Conservation (phyloP, 2,888 invertebrate species). For the Oeneis ivallda region DNA sequence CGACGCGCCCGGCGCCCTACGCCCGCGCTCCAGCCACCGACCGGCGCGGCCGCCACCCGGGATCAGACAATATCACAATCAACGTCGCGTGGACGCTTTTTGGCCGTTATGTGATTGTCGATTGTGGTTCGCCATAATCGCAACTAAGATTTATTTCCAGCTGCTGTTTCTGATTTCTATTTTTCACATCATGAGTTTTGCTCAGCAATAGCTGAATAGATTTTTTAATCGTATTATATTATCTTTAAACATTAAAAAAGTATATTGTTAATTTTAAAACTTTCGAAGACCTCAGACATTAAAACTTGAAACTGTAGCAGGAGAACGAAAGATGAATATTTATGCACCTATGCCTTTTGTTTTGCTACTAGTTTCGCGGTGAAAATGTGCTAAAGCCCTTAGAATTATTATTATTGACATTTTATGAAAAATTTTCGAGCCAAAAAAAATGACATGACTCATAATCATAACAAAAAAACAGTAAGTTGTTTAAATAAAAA, state of each 20-base stretch:
- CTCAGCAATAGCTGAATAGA: neutral
- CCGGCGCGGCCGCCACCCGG: conserved; percentile 56
- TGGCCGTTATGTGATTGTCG: conserved; percentile 75
- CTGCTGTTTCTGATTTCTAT: conserved; percentile 23
- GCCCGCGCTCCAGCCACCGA: conserved; percentile 45
- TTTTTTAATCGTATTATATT: too few relatives aligned
- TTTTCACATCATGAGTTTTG: neutral
- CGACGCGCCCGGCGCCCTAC: conserved; percentile 58
- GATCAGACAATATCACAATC: conserved; percentile 80
- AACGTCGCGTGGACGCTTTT: conserved; percentile 79
- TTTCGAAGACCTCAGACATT: too few relatives aligned
- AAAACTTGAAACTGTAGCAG: too few relatives aligned
- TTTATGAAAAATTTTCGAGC: neutral
- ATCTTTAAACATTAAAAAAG: too few relatives aligned
- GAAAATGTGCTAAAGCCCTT: too few relatives aligned
- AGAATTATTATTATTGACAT: too few relatives aligned
- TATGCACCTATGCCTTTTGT: too few relatives aligned
- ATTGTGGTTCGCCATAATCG: conserved; percentile 69
- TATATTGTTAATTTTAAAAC: neutral
- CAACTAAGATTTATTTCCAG: conserved; percentile 52
- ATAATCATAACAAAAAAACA: conserved; percentile 18
- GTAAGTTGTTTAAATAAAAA: conserved; percentile 36
- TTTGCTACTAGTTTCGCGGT: too few relatives aligned
- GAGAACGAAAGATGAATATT: too few relatives aligned
- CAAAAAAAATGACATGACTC: neutral